Evolutionary conservation across 1,140 invertebrate species (phyloP).

Genomic region (Drosophila punjabiensis): DNA sequence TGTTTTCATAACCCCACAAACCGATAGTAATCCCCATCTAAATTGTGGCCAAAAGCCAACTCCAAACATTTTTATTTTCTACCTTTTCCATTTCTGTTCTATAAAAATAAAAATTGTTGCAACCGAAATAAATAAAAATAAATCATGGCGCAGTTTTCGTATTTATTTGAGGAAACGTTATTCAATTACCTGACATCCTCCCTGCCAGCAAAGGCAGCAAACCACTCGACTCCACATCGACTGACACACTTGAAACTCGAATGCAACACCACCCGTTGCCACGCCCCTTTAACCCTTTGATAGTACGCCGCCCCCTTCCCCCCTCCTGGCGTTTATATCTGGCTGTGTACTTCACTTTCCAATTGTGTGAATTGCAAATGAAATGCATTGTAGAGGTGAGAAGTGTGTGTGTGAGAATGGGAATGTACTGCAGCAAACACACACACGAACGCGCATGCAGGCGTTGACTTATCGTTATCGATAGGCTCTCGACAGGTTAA

Average conservation of each 20-base stretch:
- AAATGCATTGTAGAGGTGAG: constrained; percentile 35
- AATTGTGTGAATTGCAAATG: constrained; percentile 45
- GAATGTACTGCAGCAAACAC: not conserved
- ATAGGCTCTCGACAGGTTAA: constrained; percentile 41
- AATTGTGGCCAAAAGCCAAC: constrained; percentile 12
- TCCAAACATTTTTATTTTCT: not conserved
- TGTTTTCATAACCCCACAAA: not conserved
- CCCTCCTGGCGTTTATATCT: constrained; percentile 36
- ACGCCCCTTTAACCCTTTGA: constrained; percentile 19
- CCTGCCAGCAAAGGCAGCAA: constrained; percentile 28
- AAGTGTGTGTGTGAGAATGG: not conserved
- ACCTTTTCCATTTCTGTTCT: not conserved
- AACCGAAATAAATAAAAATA: constrained; percentile 1
- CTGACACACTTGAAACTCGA: constrained; percentile 62
- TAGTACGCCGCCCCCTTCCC: no score
- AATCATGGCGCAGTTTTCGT: constrained; percentile 36
- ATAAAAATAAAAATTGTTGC: constrained; percentile 21
- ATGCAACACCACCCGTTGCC: constrained; percentile 28
- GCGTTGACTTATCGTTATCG: constrained; percentile 66
- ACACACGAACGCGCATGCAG: constrained; percentile 6
- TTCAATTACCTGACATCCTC: constrained; percentile 59
- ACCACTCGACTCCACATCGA: constrained; percentile 31
- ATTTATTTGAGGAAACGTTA: constrained; percentile 51
- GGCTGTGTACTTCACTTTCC: constrained; percentile 57
- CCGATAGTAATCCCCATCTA: constrained; percentile 1